Conservation (phyloP, 1,140 invertebrate species). For the Polyergus mexicanus region DNA sequence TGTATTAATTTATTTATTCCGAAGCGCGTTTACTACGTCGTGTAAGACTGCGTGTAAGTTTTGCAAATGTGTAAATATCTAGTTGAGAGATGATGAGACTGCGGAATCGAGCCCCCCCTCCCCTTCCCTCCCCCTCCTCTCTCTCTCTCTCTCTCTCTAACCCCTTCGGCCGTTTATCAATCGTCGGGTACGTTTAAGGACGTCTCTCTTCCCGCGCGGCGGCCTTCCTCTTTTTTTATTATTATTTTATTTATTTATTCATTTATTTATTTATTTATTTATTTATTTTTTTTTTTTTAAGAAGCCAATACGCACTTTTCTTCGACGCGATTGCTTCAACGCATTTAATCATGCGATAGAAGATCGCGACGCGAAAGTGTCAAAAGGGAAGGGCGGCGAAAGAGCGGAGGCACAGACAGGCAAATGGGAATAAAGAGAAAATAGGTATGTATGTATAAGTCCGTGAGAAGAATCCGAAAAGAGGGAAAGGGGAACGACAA, state of each 20-base stretch:
- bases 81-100: constrained; percentile 70
- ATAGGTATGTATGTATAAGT: not conserved
- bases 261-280: not conserved
- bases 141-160: constrained; percentile 44
- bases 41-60: constrained; percentile 73
- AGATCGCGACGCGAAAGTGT: constrained; percentile 31
- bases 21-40: constrained; percentile 74
- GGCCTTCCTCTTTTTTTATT: not conserved
- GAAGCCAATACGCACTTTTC: constrained; percentile 1
- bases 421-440: constrained; percentile 15
- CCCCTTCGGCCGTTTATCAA: constrained; percentile 55
- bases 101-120: constrained; percentile 62
- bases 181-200: not conserved
- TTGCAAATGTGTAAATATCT: constrained; percentile 75
- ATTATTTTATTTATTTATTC: not conserved
- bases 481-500: constrained; percentile 14
- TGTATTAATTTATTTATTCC: constrained; percentile 74
- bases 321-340: not conserved
- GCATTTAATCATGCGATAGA: not conserved
- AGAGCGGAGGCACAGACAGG: constrained; percentile 47
- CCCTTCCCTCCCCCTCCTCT: not conserved
- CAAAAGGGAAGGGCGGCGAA: constrained; percentile 28
- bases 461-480: constrained; percentile 15
- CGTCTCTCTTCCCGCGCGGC: not conserved
- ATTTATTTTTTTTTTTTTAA: not conserved